phyloP scores from a whole-genome alignment of 1,140 invertebrate species.

The Teleogryllus occipitalis region DNA sequence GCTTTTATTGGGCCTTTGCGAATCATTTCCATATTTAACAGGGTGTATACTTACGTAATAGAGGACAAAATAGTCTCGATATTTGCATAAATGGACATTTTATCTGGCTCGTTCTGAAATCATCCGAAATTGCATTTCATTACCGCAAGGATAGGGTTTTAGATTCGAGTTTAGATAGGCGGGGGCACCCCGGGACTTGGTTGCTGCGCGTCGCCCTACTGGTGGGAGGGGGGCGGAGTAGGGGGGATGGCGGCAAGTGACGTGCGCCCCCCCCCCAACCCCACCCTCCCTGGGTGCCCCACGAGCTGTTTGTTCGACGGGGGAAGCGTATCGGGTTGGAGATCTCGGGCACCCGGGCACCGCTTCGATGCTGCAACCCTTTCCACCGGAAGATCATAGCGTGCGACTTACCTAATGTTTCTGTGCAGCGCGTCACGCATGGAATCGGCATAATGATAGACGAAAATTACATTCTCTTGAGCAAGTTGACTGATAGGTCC shows the following conservation, averaged over 20 bases:
- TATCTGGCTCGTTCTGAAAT: background rate
- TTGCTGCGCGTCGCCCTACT: no score
- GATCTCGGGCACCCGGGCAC: background rate
- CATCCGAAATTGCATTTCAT: background rate
- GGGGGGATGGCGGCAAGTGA: no score
- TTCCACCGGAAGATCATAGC: background rate
- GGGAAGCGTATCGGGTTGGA: background rate
- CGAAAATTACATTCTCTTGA: background rate
- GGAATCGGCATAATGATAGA: background rate
- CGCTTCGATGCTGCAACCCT: background rate
- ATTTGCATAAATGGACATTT: background rate
- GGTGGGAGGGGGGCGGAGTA: no score
- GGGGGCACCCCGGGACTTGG: no score
- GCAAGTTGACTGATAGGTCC: background rate
- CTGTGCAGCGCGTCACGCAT: background rate
- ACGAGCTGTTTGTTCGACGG: background rate
- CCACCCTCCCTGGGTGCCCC: no score
- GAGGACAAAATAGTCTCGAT: background rate
- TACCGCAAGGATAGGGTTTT: constrained; percentile 3
- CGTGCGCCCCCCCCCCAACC: no score
- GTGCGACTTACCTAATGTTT: background rate
- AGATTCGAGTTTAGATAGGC: background rate
- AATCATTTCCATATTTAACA: background rate
- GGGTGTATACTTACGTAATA: background rate
- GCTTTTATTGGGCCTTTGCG: background rate